Conservation (phyloP, 2,797 vertebrate genomes). For the Simalia tracyae region DNA sequence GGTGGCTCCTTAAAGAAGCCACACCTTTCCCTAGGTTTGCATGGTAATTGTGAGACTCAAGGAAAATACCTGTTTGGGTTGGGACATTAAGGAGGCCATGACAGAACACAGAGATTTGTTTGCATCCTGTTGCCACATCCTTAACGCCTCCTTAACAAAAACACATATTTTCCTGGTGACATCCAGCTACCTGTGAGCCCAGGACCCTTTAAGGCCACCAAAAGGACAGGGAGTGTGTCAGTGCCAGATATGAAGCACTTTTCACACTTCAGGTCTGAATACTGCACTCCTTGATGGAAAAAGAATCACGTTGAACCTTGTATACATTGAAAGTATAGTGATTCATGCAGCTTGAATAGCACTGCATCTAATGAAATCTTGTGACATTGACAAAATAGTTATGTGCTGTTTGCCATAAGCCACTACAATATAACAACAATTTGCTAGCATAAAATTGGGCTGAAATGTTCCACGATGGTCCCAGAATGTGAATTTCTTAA, state of each 20-base stretch:
- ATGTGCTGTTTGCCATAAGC: background rate
- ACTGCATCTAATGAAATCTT: conserved; percentile 5
- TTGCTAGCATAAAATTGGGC: background rate
- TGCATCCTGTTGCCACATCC: background rate
- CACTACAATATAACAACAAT: background rate
- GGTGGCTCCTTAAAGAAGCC: background rate
- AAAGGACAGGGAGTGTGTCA: background rate
- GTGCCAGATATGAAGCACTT: background rate
- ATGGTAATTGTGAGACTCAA: background rate
- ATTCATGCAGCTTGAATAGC: background rate
- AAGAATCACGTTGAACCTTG: background rate
- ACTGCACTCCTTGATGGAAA: background rate
- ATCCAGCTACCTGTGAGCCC: background rate
- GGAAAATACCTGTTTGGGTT: background rate
- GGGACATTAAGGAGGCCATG: background rate
- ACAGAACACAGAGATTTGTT: background rate
- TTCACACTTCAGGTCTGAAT: background rate
- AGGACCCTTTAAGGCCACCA: background rate
- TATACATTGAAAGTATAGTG: background rate
- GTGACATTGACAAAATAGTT: background rate
- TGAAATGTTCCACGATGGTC: background rate
- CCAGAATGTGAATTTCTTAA: background rate
- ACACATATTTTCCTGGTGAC: background rate
- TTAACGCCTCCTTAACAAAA: background rate
- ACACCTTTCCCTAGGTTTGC: background rate